Evolutionary conservation across 2,113 vertebrate species (phyloP), one percentile per base, ranked within the genome.

Genomic region (Puntigrus tetrazona): DNA sequence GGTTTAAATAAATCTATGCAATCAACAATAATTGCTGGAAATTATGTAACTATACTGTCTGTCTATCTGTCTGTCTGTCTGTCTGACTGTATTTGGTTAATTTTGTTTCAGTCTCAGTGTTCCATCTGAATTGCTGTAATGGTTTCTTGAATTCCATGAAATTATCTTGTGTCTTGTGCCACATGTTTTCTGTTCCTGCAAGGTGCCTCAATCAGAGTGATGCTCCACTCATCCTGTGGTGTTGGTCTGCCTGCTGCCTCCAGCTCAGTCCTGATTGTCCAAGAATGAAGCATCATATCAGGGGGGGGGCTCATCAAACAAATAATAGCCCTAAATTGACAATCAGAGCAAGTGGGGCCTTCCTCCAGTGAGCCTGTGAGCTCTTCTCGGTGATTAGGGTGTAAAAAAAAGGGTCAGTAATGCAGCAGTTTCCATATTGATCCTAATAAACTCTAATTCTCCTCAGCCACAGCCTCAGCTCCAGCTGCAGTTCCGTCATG

Each of bases 241-340:
- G 78, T 82, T 81, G 86, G 82, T 84, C 16, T 59, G 86, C 80
- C 67, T n/a, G 25, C 65, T 52, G n/a, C 83, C 65, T 25, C 70
- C 70, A 55, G 57, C 67, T 84, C 41, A 80, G 78, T 52, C 43
- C 55, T 88, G 87, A 88, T 88, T 88, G 82, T 84, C 84, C 81
- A 72, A 52, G 82, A 86, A 69, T 63, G 29, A 76, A 41, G 70
- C 85, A 57, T 88, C 87, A 78, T 65, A 74, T 86, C 84, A 88
- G 81, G 87, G 86, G 81, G 87, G 86, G 84, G 87, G 31, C 87
- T 88, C 87, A 86, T 88, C 87, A 88, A 83, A 88, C 77, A 83
- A 86, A 86, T 88, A 86, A 86, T 88, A 79, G 81, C 81, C 73
- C 75, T 43, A 84, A 86, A 88, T 84, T 84, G 87, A 83, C 84